Evolutionary conservation across 1,140 invertebrate species (phyloP).

Genomic region (Drosophila orosa): DNA sequence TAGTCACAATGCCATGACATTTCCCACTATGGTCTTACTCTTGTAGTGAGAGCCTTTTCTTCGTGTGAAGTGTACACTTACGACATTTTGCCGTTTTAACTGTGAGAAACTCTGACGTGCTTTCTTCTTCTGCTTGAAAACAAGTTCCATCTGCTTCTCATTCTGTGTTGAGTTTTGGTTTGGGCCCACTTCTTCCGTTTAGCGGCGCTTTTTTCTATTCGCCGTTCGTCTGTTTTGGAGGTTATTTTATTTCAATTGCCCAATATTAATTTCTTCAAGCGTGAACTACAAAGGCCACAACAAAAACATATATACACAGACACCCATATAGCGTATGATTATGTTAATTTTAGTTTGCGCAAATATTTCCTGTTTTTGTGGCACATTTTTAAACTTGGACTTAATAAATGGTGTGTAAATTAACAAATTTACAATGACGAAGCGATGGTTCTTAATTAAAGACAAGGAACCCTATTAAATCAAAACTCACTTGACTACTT

Average conservation of each 20-base stretch:
- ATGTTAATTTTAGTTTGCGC: constrained; percentile 42
- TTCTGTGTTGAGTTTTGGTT: constrained; percentile 22
- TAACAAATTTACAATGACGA: background rate
- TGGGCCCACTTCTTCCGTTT: constrained; percentile 39
- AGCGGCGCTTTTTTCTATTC: constrained; percentile 54
- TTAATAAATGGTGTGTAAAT: constrained; percentile 9
- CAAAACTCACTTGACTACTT: constrained; percentile 41
- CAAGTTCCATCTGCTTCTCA: constrained; percentile 56
- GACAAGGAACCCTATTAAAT: constrained; percentile 1
- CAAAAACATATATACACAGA: background rate
- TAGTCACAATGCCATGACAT: constrained; percentile 5
- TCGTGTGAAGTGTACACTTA: constrained; percentile 23
- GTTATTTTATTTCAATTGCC: constrained; percentile 60
- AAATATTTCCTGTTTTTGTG: constrained; percentile 55
- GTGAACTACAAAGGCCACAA: constrained; percentile 20
- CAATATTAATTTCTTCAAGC: constrained; percentile 58
- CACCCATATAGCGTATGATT: constrained; percentile 19
- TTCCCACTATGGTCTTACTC: constrained; percentile 12
- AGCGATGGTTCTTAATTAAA: constrained; percentile 10
- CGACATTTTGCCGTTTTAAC: constrained; percentile 63
- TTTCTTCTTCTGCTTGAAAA: constrained; percentile 35
- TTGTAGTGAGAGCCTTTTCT: background rate
- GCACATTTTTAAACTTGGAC: constrained; percentile 22
- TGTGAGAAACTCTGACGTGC: constrained; percentile 55
- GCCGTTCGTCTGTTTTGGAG: constrained; percentile 41